Evolutionary conservation across 2,113 vertebrate species (phyloP).

Genomic region (Oryzias woworae): DNA sequence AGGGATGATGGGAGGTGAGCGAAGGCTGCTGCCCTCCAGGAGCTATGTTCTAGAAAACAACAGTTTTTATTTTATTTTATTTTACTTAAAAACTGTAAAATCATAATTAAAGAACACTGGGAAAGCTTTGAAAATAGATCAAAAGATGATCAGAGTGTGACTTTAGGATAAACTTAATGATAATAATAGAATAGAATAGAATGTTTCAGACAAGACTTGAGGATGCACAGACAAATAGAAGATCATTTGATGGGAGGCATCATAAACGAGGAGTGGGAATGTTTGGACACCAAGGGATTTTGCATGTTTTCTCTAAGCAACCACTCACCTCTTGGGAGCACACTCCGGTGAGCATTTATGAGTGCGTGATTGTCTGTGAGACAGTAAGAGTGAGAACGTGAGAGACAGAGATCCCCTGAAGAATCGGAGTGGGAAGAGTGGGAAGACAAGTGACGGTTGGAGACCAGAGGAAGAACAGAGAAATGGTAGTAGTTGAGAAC

Average conservation of each 20-base stretch:
- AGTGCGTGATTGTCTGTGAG: conserved; percentile 4
- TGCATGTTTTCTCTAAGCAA: conserved; percentile 46
- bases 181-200: background rate
- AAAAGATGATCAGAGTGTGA: no score
- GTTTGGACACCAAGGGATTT: conserved; percentile 52
- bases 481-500: background rate
- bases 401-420: conserved; percentile 28
- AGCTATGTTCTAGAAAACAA: no score
- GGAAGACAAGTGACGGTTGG: conserved; percentile 12
- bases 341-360: conserved; percentile 5
- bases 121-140: no score
- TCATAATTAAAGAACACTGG: no score
- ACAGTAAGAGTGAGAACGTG: conserved; percentile 25
- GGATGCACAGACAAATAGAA: background rate
- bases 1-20: no score
- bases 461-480: conserved; percentile 6
- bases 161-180: background rate
- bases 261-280: conserved; percentile 34
- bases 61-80: no score
- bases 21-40: no score
- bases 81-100: no score
- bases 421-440: conserved; percentile 18
- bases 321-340: conserved; percentile 40
- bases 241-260: background rate
- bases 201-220: conserved; percentile 7